phyloP scores from a whole-genome alignment of 1,140 invertebrate species.

The Kradibia gibbosae region DNA sequence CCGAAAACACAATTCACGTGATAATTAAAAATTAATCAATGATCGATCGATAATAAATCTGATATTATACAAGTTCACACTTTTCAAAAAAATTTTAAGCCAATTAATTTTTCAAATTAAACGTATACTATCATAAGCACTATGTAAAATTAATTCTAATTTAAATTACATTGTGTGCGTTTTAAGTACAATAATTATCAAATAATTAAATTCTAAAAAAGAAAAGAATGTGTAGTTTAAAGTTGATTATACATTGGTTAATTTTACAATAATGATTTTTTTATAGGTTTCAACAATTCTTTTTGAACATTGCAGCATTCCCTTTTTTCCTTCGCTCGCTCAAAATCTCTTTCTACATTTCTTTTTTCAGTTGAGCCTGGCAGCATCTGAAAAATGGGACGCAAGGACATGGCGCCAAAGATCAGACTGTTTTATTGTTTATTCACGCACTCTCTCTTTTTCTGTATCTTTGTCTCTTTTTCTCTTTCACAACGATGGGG shows the following conservation, averaged over 20 bases:
- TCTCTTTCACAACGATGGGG: constrained; percentile 53
- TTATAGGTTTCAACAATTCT: constrained; percentile 13
- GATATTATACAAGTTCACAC: too few species aligned
- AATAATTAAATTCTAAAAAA: background rate
- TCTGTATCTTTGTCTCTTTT: constrained; percentile 67
- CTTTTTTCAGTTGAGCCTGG: constrained; percentile 48
- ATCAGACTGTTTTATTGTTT: constrained; percentile 66
- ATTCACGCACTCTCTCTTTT: constrained; percentile 67
- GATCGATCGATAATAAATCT: too few species aligned
- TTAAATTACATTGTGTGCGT: background rate
- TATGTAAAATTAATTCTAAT: background rate
- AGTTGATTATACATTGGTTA: background rate
- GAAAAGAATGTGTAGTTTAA: background rate
- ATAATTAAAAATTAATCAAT: too few species aligned
- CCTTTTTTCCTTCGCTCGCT: background rate
- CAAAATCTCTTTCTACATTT: background rate
- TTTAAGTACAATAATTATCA: background rate
- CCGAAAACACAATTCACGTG: too few species aligned
- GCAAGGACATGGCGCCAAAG: constrained; percentile 27
- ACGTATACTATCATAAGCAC: background rate
- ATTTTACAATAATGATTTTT: background rate
- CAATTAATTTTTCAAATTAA: background rate
- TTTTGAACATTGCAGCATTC: background rate
- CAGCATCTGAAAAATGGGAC: background rate
- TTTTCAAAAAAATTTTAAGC: too few species aligned